phyloP scores from a whole-genome alignment of 35 echinoderm and acorn worm species.

The Strongylocentrotus purpuratus region DNA sequence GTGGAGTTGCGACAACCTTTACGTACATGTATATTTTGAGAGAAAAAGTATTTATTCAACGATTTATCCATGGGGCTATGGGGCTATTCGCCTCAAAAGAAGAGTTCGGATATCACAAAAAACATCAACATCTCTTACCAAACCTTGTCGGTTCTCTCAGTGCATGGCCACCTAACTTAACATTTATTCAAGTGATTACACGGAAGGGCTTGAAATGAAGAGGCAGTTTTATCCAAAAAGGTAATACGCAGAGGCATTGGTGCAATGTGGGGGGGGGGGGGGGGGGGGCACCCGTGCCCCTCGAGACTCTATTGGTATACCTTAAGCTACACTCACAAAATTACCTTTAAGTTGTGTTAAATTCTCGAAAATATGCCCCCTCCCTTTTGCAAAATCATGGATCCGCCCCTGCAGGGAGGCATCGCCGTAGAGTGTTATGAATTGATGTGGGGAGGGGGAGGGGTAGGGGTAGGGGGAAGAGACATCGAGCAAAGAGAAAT shows the following conservation, averaged over 20 bases:
- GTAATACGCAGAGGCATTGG: not conserved
- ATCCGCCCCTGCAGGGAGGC: too few relatives aligned
- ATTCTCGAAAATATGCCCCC: too few relatives aligned
- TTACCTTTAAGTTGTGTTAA: too few relatives aligned
- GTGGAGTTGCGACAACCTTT: too few relatives aligned
- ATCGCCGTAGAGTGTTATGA: too few relatives aligned
- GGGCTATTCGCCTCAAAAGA: not conserved
- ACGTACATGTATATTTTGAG: not conserved
- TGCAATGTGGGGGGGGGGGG: not conserved
- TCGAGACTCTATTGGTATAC: too few relatives aligned
- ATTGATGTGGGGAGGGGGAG: too few relatives aligned
- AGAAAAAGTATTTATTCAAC: not conserved
- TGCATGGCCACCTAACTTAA: not conserved
- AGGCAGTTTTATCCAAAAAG: not conserved
- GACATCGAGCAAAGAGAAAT: too few relatives aligned
- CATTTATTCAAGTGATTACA: conserved; percentile 14
- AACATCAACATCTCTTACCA: conserved; percentile 2
- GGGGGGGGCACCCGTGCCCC: too few relatives aligned
- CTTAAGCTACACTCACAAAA: too few relatives aligned
- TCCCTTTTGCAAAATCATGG: too few relatives aligned
- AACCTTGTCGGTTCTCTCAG: not conserved
- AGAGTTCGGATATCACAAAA: not conserved
- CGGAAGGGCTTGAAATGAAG: not conserved
- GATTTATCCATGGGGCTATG: conserved; percentile 1
- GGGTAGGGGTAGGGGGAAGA: too few relatives aligned